Percentiles rank a stretch among this genome's conserved stretches.
Evolutionary conservation across 2,113 vertebrate genomes (phyloP).

Genomic region (Trachemys scripta): DNA sequence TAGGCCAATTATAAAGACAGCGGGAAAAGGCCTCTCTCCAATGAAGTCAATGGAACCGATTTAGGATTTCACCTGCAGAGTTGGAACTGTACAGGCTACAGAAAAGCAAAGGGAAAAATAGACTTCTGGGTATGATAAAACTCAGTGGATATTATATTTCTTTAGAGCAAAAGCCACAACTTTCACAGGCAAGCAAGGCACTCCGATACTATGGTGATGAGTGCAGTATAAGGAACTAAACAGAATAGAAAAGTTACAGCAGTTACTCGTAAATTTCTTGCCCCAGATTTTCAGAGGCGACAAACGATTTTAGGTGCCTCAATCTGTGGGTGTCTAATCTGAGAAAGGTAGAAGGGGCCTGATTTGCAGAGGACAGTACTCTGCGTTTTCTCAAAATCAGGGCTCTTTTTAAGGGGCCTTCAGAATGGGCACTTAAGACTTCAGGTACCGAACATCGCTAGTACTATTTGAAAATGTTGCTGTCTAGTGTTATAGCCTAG

Average conservation of each 20-base stretch:
- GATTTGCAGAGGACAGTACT: background rate
- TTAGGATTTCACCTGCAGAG: background rate
- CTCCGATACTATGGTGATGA: background rate
- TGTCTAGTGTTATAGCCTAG: background rate
- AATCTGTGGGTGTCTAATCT: background rate
- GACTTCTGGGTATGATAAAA: rapidly evolving
- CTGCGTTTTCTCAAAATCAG: background rate
- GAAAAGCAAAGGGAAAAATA: rapidly evolving
- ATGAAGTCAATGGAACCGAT: background rate
- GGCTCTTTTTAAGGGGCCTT: background rate
- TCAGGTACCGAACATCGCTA: background rate
- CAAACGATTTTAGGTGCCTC: background rate
- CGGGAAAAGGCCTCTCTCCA: background rate
- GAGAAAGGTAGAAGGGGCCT: background rate
- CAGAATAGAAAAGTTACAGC: background rate
- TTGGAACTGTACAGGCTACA: background rate
- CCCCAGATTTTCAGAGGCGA: background rate
- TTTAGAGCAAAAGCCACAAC: background rate
- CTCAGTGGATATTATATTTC: rapidly evolving
- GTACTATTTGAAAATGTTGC: background rate
- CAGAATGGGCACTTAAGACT: background rate
- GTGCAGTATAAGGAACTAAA: background rate
- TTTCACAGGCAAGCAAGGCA: background rate
- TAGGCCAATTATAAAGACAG: background rate
- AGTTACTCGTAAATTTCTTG: background rate